Conservation (phyloP, 1,140 invertebrate genomes). For the Drosophila guanche region DNA sequence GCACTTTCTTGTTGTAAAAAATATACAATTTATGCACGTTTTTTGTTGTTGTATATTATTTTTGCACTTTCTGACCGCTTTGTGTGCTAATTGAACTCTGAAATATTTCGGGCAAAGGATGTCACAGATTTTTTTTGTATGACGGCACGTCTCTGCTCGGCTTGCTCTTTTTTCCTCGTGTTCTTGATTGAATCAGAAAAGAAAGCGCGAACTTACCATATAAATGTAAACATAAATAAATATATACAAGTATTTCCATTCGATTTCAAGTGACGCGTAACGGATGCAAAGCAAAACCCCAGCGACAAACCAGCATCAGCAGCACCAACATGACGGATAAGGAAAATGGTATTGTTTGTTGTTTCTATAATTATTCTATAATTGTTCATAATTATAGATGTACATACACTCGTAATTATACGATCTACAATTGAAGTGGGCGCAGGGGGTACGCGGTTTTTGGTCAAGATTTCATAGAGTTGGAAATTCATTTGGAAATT, state of each 20-base stretch:
- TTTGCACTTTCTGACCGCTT: slow-evolving; percentile 23
- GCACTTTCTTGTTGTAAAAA: not conserved
- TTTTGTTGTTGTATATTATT: slow-evolving; percentile 6
- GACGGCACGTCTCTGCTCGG: not conserved
- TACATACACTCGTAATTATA: slow-evolving; percentile 14
- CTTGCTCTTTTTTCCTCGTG: slow-evolving; percentile 1
- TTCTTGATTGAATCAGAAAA: slow-evolving; percentile 3
- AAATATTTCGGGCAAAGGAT: not conserved
- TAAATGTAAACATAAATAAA: slow-evolving; percentile 19
- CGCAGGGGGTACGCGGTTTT: not conserved
- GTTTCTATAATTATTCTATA: not conserved
- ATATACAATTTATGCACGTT: slow-evolving; percentile 1
- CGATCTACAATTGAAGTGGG: not conserved
- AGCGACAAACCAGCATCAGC: slow-evolving; percentile 10
- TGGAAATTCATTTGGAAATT: no score
- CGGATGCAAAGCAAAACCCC: slow-evolving; percentile 54
- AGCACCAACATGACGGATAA: slow-evolving; percentile 57
- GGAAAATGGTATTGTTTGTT: slow-evolving; percentile 58
- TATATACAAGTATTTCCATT: slow-evolving; percentile 51
- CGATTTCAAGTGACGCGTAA: slow-evolving; percentile 65
- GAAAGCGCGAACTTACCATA: slow-evolving; percentile 11
- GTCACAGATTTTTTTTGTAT: not conserved
- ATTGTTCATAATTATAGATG: not conserved
- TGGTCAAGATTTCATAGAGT: not conserved
- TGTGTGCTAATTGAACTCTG: slow-evolving; percentile 22